Evolutionary conservation across 2,113 vertebrate genomes (phyloP).

Genomic region (Micronycteris hirsuta): DNA sequence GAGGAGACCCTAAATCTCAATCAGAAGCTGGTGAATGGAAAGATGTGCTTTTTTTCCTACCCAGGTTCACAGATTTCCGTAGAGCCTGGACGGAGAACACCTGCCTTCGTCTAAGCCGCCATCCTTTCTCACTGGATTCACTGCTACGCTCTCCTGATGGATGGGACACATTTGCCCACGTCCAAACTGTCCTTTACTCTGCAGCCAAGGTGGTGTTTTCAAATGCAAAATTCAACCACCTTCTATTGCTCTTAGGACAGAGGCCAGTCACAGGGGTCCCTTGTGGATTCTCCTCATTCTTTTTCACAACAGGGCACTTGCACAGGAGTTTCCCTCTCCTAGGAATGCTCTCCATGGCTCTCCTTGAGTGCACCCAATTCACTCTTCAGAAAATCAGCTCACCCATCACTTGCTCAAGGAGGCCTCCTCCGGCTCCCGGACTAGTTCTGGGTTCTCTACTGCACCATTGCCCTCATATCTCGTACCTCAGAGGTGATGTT

Average conservation of each 20-base stretch:
- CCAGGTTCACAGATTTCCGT: neutral
- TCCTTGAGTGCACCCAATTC: neutral
- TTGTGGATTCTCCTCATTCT: neutral
- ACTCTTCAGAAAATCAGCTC: neutral
- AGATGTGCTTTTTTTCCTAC: neutral
- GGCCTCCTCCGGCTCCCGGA: neutral
- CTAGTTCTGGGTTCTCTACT: neutral
- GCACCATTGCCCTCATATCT: neutral
- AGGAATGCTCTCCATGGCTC: neutral
- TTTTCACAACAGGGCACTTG: neutral
- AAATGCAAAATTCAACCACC: neutral
- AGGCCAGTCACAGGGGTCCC: neutral
- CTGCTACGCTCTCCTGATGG: rapidly evolving
- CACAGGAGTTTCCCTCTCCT: neutral
- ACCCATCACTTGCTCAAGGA: neutral
- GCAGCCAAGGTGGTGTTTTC: neutral
- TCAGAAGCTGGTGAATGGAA: neutral
- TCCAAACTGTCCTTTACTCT: neutral
- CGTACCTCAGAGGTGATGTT: neutral
- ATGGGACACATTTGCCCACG: neutral
- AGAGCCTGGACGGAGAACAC: neutral
- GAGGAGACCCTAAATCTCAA: neutral
- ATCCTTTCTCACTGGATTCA: neutral
- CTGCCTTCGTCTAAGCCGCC: neutral
- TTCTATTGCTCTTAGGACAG: neutral